Conservation (phyloP, 2,797 vertebrate species). For the Myotis pilosus region DNA sequence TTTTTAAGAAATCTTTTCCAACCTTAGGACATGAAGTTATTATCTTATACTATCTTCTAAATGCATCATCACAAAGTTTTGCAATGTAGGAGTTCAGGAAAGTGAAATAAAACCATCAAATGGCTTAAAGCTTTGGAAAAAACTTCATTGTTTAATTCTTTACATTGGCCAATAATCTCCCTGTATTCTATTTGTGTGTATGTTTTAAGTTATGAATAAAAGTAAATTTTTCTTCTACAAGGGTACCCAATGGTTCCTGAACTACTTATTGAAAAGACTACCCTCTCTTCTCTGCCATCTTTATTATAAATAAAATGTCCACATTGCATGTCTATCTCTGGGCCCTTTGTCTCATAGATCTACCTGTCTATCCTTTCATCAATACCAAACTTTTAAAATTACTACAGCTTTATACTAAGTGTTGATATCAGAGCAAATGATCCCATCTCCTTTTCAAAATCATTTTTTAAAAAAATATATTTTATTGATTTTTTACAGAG, state of each 20-base stretch:
- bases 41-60: not conserved
- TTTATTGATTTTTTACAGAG: no score
- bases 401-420: not conserved
- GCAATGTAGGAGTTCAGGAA: not conserved
- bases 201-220: not conserved
- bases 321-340: not conserved
- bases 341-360: not conserved
- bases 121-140: not conserved
- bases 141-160: not conserved
- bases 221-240: not conserved
- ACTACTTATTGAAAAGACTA: not conserved
- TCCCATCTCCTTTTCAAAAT: not conserved
- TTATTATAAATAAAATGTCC: not conserved
- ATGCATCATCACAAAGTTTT: not conserved
- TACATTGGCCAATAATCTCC: not conserved
- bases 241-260: not conserved
- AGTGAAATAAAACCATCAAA: not conserved
- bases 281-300: not conserved
- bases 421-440: not conserved
- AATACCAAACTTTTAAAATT: not conserved
- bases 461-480: no score
- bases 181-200: not conserved
- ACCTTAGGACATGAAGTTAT: not conserved
- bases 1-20: not conserved
- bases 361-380: not conserved